phyloP scores from a whole-genome alignment of 2,113 vertebrate genomes.

The Hypomesus transpacificus region DNA sequence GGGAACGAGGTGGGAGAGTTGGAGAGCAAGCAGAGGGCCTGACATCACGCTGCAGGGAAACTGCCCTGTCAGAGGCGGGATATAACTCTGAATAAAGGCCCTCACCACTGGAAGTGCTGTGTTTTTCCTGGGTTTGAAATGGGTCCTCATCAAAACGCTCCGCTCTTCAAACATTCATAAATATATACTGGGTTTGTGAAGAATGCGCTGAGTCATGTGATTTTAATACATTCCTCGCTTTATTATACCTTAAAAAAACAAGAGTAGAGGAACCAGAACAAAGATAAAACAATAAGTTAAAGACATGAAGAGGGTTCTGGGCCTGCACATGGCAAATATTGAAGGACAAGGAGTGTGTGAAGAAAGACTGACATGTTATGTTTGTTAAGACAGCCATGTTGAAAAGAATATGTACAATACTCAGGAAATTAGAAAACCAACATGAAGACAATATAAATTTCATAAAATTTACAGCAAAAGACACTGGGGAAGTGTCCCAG shows the following conservation, averaged over 20 bases:
- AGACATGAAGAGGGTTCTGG: constrained; percentile 36
- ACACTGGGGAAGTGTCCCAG: too few relatives aligned
- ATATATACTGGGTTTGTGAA: constrained; percentile 24
- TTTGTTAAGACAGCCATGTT: constrained; percentile 39
- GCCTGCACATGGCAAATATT: constrained; percentile 37
- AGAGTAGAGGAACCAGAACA: constrained; percentile 32
- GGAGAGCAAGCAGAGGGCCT: constrained; percentile 18
- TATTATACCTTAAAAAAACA: constrained; percentile 53
- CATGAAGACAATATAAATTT: constrained; percentile 36
- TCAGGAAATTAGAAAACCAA: constrained; percentile 37
- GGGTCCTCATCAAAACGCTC: neutral
- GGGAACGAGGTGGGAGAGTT: constrained; percentile 15
- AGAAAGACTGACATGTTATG: constrained; percentile 42
- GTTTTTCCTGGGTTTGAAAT: neutral
- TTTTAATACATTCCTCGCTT: constrained; percentile 45
- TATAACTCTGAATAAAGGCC: constrained; percentile 21
- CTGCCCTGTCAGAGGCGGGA: constrained; percentile 2
- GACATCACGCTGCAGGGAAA: constrained; percentile 1
- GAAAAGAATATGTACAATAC: constrained; percentile 64
- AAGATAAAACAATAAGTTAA: constrained; percentile 70
- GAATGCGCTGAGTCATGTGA: constrained; percentile 3
- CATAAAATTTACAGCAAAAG: constrained; percentile 62
- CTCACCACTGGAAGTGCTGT: constrained; percentile 12
- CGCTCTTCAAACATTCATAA: neutral
- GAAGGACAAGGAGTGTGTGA: constrained; percentile 31